Evolutionary conservation across 2,113 vertebrate genomes (phyloP), one percentile per base, ranked within the genome.

Genomic region (Bothrops jararaca): DNA sequence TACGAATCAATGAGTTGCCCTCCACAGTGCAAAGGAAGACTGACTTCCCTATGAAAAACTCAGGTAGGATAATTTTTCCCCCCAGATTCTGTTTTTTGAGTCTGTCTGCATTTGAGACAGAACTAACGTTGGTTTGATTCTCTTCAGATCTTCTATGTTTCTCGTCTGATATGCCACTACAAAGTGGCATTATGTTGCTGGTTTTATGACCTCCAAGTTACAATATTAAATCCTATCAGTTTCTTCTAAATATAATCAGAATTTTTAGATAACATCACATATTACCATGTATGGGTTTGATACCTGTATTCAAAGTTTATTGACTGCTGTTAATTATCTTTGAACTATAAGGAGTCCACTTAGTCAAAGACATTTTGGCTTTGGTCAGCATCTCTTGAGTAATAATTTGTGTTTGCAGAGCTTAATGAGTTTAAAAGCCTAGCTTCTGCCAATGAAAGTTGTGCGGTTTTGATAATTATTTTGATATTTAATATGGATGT

Each of bases 1-100:
- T 99, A 94, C 98, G 99, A 95, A 99, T 99, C 97, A 99, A 99
- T 57, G 99, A 99, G 95, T 97, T 99, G 95, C 99, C 99, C 93
- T 99, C 99, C 97, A 99, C 98, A 52, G 97, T 99, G 98, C 99
- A 99, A 97, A 98, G 99, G 97, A 99, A 99, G 97, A 98, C 98
- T 0, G 99, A 99, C 97, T 99, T 99, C 96, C 99, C 99, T 91
- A 98, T 98, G 48, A 98, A 98, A 96, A 99, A 99, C 89, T 96
- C 98, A 94, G 99, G 99, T 99, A 97, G 97, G 92, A n/a, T 7
- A 92, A 95, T 12, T 11, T 53, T 52, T 85, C 57, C 56, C 92
- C 64, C 69, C 42, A 58, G 18, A 13, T 22, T 86, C 53, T 42
- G 34, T 42, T 90, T 42, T 90, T 24, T 90, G 86, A 96, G 91